Evolutionary conservation across 1,140 invertebrate species (phyloP), one percentile per base, ranked within the genome.

Genomic region (Linepithema humile): DNA sequence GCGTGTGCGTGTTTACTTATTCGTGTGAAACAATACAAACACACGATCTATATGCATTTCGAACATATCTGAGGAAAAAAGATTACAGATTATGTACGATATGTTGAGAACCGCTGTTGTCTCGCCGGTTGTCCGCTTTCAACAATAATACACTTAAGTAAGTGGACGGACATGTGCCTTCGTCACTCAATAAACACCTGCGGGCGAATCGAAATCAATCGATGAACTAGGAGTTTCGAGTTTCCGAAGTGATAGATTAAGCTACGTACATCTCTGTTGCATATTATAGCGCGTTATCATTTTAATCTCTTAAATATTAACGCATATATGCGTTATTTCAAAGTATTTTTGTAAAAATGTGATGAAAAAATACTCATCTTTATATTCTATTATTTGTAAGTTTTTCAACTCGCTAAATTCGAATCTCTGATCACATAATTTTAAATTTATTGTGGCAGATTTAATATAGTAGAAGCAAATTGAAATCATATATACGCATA

Each of bases 71-170:
- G 23, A 48, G 6, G 32, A 38, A 23, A 78, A 77, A 78, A 73
- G 48, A 70, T 48, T 38, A 12, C n/a, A 17, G 20, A 9, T 15
- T 32, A 62, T 35, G 6, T 6, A 17, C 20, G 40, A 29, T 48
- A 7, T 23, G 15, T 48, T 69, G 43, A 69, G 65, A 48, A n/a
- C 17, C 43, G 20, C 40, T 67, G 40, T n/a, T n/a, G 1, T 9
- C 3, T 29, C 3, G 20, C 20, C 3, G 12, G 4, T 17, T 17
- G 23, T 45, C 15, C 43, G 23, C 43, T 69, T 69, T 69, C 65
- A 69, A 69, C 43, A 48, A 69, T 43, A 69, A 48, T n/a, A 40
- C 23, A 69, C 26, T n/a, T n/a, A n/a, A n/a, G 26, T 69, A 69
- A 26, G 65, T 69, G 65, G 43, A 69, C 17, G 43, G 12, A 45